Evolutionary conservation across 2,113 vertebrate species (phyloP), one percentile per base, ranked within the genome.

Genomic region (Oplegnathus fasciatus): DNA sequence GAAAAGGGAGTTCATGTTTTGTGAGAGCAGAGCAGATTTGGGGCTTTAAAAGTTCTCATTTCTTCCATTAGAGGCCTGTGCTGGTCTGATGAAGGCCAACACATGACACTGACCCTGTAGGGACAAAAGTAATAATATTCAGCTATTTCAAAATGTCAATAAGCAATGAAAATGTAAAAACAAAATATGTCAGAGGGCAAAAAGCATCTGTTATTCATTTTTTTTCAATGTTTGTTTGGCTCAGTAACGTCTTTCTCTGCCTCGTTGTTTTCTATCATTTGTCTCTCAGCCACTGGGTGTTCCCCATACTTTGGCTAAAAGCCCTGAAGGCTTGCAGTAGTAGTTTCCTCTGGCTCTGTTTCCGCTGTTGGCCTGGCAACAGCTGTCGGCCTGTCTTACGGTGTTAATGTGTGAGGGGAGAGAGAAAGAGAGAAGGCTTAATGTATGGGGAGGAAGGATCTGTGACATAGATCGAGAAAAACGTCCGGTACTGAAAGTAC

Each of bases 301-400:
- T 88, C 65, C 81, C 77, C 62, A 11, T 52, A 54, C 57, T 80
- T 68, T 79, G 90, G 78, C 79, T 80, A 24, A 24, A 62, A 81
- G 84, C 84, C 69, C 68, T 0, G 34, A 65, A 40, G 84, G 52
- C 74, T 44, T 67, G 80, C 55, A 75, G 54, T 57, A 46, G 85
- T 73, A 78, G 82, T 89, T 91, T 90, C 83, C 77, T 88, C 32
- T 77, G 71, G 80, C 52, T 85, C 42, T 86, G 87, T 91, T 93
- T 92, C 72, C 85, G 79, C 75, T 60, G 85, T 90, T 85, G 54
- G 55, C 80, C 26, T 84, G 83, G 85, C 46, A 86, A 93, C 90
- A 64, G 62, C 57, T 61, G 28, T 34, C 0, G 5, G 75, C 15
- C 34, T 54, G 30, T 60, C 57, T 60, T 62, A 28, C 79, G 58